These are phyloP conservation scores for Anoura caudifer DNA, from an alignment of 2,113 vertebrate genomes.

Conservation along the genomic window DNA sequence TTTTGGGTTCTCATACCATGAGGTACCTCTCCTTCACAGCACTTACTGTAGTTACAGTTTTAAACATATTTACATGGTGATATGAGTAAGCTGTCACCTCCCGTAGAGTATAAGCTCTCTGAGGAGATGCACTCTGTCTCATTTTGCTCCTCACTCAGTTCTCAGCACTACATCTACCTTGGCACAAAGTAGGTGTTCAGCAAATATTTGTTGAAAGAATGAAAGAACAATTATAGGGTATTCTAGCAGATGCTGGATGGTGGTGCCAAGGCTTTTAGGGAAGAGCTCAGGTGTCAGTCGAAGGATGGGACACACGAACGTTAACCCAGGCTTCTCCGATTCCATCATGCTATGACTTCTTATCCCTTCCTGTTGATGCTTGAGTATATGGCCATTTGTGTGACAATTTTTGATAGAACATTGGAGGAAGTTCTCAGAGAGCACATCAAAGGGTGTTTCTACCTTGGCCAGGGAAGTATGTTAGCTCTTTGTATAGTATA, in stretches of 20 bases:
- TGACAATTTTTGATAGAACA: background rate
- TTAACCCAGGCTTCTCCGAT: background rate
- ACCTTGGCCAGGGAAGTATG: background rate
- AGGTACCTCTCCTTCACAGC: background rate
- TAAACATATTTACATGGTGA: background rate
- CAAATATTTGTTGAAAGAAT: background rate
- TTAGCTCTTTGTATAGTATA: background rate
- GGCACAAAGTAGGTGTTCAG: background rate
- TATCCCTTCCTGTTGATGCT: background rate
- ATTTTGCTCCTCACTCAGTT: background rate
- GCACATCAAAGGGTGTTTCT: background rate
- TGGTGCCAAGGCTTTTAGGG: background rate
- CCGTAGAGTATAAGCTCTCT: background rate
- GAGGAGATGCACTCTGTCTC: background rate
- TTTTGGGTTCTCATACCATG: background rate
- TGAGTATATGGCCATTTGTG: background rate
- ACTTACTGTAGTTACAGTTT: background rate
- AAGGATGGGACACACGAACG: background rate
- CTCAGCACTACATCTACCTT: background rate
- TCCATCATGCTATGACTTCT: background rate
- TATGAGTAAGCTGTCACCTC: background rate
- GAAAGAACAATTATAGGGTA: background rate
- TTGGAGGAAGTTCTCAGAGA: background rate
- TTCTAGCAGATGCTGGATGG: background rate
- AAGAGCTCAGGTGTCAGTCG: background rate